These are phyloP conservation scores for Bombus confusus DNA, from an alignment of 1,140 invertebrate genomes.

Conservation along the genomic window DNA sequence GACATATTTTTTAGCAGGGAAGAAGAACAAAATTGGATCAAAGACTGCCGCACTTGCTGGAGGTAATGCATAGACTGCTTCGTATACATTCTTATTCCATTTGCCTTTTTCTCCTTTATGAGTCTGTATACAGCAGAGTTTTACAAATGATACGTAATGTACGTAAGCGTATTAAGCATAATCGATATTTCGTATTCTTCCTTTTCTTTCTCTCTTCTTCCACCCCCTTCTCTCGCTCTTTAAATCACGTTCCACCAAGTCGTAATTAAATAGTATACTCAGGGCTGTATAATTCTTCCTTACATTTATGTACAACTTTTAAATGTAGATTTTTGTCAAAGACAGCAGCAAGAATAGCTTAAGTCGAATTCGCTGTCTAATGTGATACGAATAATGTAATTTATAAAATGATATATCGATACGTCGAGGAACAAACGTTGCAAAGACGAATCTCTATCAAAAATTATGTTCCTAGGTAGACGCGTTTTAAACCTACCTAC, in stretches of 20 bases:
- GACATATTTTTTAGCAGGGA: slow-evolving; percentile 75
- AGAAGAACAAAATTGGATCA: slow-evolving; percentile 83
- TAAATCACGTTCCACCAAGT: neutral
- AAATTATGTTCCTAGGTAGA: neutral
- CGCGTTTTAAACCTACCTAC: neutral
- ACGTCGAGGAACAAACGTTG: neutral
- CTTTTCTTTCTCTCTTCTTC: slow-evolving; percentile 19
- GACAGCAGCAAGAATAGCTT: neutral
- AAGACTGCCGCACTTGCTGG: slow-evolving; percentile 84
- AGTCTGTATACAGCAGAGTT: slow-evolving; percentile 17
- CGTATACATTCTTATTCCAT: slow-evolving; percentile 52
- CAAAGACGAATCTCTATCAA: neutral
- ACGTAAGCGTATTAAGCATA: slow-evolving; percentile 3
- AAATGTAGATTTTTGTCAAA: neutral
- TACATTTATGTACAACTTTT: neutral
- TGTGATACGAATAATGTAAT: slow-evolving; percentile 17
- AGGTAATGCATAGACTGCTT: slow-evolving; percentile 85
- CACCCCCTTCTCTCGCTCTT: neutral
- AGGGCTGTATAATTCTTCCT: slow-evolving; percentile 7
- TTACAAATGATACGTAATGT: slow-evolving; percentile 21
- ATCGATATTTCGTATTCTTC: slow-evolving; percentile 5
- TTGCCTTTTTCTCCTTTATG: slow-evolving; percentile 19
- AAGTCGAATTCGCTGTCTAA: neutral
- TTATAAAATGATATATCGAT: slow-evolving; percentile 3
- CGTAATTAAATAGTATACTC: slow-evolving; percentile 5